phyloP scores from a whole-genome alignment of 2,797 vertebrate genomes.

The Poeciliopsis turneri region DNA sequence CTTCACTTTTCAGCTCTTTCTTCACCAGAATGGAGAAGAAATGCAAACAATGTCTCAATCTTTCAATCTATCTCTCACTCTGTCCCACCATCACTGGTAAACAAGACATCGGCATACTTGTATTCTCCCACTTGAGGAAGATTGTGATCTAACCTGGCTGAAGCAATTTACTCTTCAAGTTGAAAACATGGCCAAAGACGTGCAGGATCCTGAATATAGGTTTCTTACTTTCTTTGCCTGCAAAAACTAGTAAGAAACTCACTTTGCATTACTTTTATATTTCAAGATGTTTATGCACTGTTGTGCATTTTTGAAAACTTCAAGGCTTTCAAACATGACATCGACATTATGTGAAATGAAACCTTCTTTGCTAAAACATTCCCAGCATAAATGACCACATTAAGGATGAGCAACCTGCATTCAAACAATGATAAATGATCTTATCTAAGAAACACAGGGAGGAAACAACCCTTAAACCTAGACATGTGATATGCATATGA shows the following conservation, averaged over 20 bases:
- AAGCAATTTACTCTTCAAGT: neutral
- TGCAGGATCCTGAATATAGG: neutral
- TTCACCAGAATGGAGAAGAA: neutral
- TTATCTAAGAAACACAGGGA: conserved; percentile 13
- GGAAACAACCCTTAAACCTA: neutral
- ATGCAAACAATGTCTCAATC: neutral
- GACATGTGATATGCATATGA: neutral
- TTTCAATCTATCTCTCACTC: neutral
- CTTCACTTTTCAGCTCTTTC: neutral
- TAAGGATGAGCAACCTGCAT: conserved; percentile 3
- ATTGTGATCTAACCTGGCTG: neutral
- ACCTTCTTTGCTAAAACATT: neutral
- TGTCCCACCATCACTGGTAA: neutral
- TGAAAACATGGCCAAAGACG: neutral
- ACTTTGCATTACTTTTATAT: neutral
- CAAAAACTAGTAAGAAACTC: neutral
- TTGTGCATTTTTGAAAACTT: neutral
- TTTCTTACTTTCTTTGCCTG: neutral
- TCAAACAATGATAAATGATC: conserved; percentile 21
- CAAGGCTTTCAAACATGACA: neutral
- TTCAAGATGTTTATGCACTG: neutral
- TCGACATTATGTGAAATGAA: neutral
- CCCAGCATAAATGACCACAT: conserved; percentile 1
- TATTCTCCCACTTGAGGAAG: neutral
- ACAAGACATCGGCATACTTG: neutral